Base-by-base conservation (phyloP, 2,797 vertebrate genomes). In the Enteromius thamalakanensis region DNA sequence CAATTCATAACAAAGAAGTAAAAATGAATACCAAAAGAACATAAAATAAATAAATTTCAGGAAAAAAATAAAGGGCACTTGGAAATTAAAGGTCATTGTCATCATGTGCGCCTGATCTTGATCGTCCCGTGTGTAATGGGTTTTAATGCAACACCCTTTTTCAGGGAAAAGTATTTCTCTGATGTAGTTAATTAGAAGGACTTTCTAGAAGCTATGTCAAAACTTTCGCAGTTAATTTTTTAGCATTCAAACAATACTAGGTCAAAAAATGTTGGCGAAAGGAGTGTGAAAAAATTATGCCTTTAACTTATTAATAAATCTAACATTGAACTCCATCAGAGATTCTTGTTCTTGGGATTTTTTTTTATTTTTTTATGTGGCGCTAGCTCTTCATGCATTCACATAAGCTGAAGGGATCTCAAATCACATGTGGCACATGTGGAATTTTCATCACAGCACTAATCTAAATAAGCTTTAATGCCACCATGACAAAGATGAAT, bases 361-460 rank as follows among this genome's bases (percentile, higher is more conserved):
- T 55, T n/a, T n/a, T 55, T 55, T n/a, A n/a, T n/a, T n/a, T n/a
- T n/a, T n/a, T 23, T 1, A 53, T 76, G 74, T 42, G 53, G 34
- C 3, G 37, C 37, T 55, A 76, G 34, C 45, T 77, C 10, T 45
- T 53, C 32, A 72, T 21, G 47, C 4, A 49, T 72, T 72, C 15
- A 51, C 45, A 78, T 32, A 65, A 34, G 40, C 40, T 3, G n/a
- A 62, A 2, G 51, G n/a, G 14, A 42, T 76, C 15, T 76, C 21
- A 75, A 47, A 67, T 53, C 47, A n/a, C 91, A 92, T 91, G 90
- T 82, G 86, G 86, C 86, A 89, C 93, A 93, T 92, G 90, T 93
- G 94, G 92, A 89, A 92, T 91, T 92, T 92, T 91, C 92, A 93
- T 94, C 90, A 93, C 79, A 76, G 70, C 65, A 5, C 34, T 88